Evolutionary conservation across 2,113 vertebrate genomes (phyloP).

Genomic region (Ancistrus triradiatus): DNA sequence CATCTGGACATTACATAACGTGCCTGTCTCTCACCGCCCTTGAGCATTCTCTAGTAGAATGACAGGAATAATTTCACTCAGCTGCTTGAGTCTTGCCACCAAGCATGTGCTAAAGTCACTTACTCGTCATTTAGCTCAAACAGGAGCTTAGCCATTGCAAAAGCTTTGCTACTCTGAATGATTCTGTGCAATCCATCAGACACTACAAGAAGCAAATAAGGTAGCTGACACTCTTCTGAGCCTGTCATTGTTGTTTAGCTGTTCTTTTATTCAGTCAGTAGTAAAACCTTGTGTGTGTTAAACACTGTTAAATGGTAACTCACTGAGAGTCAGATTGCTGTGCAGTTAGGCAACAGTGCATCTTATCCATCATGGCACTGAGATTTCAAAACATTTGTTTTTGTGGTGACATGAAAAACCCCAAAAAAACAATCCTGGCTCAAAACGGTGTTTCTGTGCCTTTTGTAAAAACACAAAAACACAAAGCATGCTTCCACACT

Average conservation of each 20-base stretch:
- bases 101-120: constrained; percentile 64
- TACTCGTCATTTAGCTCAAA: constrained; percentile 49
- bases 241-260: no score
- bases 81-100: constrained; percentile 34
- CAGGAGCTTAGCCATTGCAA: no score
- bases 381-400: no score
- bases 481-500: neutral
- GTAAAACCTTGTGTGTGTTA: no score
- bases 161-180: constrained; percentile 24
- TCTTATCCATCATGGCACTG: neutral
- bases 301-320: no score
- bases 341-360: neutral
- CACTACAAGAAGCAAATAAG: no score
- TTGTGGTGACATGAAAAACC: neutral
- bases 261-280: no score
- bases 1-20: constrained; percentile 44
- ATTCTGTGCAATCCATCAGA: constrained; percentile 14
- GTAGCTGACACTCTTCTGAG: no score
- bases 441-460: neutral
- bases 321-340: no score
- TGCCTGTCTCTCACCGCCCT: constrained; percentile 11
- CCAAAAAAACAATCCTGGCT: neutral
- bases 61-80: constrained; percentile 47
- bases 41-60: constrained; percentile 18
- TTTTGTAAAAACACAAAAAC: neutral